Evolutionary conservation across 2,113 vertebrate genomes (phyloP).

Genomic region (Engraulis encrasicolus): DNA sequence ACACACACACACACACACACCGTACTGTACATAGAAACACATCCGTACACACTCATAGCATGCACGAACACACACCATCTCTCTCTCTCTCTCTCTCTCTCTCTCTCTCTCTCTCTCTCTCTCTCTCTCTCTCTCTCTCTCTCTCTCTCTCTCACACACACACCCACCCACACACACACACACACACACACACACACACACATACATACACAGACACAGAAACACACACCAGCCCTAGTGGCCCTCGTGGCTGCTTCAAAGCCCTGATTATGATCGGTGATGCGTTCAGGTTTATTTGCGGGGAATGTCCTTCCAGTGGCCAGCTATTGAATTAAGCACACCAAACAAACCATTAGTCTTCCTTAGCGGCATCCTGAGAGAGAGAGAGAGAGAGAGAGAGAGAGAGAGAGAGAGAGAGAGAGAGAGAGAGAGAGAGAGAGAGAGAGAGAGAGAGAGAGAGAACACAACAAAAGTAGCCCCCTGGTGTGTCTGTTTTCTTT

Average conservation of each 20-base stretch:
- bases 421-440: slow-evolving; percentile 2
- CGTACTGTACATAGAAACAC: too few species aligned
- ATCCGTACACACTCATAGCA: too few species aligned
- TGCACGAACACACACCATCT: too few species aligned
- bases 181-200: background rate
- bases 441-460: background rate
- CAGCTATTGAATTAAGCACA: slow-evolving; percentile 29
- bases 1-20: background rate
- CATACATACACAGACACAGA: background rate
- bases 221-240: background rate
- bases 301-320: slow-evolving; percentile 36
- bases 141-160: too few species aligned
- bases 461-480: slow-evolving; percentile 22
- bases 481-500: background rate
- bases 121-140: too few species aligned
- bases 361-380: slow-evolving; percentile 17
- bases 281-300: slow-evolving; percentile 30
- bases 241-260: background rate
- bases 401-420: background rate
- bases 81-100: too few species aligned
- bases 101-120: too few species aligned
- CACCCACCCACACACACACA: too few species aligned
- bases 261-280: background rate
- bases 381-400: too few species aligned
- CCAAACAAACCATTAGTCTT: slow-evolving; percentile 36